phyloP scores from a whole-genome alignment of 1,140 invertebrate species.

The Cydia fagiglandana region DNA sequence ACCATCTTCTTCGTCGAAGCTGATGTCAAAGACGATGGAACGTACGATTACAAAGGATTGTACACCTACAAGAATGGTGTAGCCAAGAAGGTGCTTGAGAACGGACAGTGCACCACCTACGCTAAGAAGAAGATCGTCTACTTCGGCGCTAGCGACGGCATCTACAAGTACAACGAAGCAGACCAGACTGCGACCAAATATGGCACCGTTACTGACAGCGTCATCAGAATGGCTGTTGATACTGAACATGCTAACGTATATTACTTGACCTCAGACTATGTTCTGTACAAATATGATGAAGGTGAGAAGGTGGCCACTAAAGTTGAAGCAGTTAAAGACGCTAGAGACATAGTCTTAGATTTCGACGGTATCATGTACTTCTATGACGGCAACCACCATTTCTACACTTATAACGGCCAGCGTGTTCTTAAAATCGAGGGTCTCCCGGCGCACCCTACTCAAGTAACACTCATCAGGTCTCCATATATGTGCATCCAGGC shows the following conservation, averaged over 20 bases:
- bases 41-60: not conserved
- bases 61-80: not conserved
- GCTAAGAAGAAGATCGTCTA: conserved; percentile 2
- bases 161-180: conserved; percentile 22
- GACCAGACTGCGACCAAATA: conserved; percentile 15
- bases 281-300: conserved; percentile 4
- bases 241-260: not conserved
- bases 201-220: conserved; percentile 23
- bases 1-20: conserved; percentile 20
- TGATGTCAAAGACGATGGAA: conserved; percentile 10
- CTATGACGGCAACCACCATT: not conserved
- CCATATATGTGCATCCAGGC: not conserved
- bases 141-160: conserved; percentile 28
- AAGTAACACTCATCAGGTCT: not conserved
- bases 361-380: not conserved
- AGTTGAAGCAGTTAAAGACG: conserved; percentile 7
- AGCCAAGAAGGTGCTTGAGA: not conserved
- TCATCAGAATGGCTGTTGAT: not conserved
- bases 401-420: conserved; percentile 4
- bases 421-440: not conserved
- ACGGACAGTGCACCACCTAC: not conserved
- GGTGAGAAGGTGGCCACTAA: not conserved
- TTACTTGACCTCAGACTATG: not conserved
- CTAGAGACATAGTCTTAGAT: not conserved
- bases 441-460: not conserved